Conservation (phyloP, 1,140 invertebrate genomes). For the Hycleus phaleratus region DNA sequence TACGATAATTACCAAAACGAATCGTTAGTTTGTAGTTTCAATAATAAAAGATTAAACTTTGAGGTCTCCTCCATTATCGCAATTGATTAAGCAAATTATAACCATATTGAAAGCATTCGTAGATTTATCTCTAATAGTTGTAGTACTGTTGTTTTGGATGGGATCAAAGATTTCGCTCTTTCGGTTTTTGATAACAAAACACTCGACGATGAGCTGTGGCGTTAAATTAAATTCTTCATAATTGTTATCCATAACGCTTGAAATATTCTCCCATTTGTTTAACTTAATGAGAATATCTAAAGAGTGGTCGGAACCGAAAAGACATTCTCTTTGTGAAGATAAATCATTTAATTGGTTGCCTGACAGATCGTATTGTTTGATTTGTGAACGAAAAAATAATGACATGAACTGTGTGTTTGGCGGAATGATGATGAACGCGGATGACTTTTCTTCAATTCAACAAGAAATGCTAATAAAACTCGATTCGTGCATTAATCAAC, state of each 20-base stretch:
- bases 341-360: conserved; percentile 25
- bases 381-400: conserved; percentile 8
- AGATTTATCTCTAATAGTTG: too few relatives aligned
- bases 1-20: too few relatives aligned
- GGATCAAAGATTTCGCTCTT: too few relatives aligned
- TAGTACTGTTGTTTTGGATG: too few relatives aligned
- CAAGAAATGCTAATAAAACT: too few relatives aligned
- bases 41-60: too few relatives aligned
- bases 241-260: conserved; percentile 25
- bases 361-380: conserved; percentile 28
- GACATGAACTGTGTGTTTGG: conserved; percentile 9
- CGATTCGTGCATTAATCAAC: too few relatives aligned
- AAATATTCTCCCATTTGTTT: conserved; percentile 21
- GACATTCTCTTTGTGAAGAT: conserved; percentile 13
- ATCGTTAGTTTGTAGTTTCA: too few relatives aligned
- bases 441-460: background rate
- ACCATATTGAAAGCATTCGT: too few relatives aligned
- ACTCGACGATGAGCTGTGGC: background rate
- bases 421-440: background rate
- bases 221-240: conserved; percentile 27
- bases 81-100: too few relatives aligned
- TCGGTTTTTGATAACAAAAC: too few relatives aligned
- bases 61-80: too few relatives aligned
- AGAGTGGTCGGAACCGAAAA: conserved; percentile 5
- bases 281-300: conserved; percentile 25